Evolutionary conservation across 2,888 invertebrate species (phyloP), one percentile per base, ranked within the genome.

Genomic region (Stenoptilia bipunctidactyla): DNA sequence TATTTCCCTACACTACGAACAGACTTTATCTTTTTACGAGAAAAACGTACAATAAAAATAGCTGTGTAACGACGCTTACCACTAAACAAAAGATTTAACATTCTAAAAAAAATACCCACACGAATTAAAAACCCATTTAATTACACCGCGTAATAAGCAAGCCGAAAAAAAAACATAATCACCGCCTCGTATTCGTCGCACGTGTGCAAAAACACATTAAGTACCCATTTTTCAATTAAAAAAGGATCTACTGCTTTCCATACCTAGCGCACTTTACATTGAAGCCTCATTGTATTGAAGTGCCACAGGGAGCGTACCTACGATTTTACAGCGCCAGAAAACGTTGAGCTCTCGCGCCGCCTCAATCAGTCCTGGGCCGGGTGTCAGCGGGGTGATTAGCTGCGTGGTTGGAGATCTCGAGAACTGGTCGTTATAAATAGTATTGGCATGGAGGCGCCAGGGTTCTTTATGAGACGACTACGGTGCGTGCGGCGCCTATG

Each of bases 401-500:
- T 40, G 40, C 36, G 38, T 15, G 15, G 20, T 15, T 37, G 44
- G 43, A 36, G 61, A 45, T 51, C 58, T 38, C 39, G 39, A 42
- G 41, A 42, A 47, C 44, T 58, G 63, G 62, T 53, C 45, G 43
- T 41, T 40, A 50, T 53, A 56, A 55, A 53, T 36, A 42, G 40
- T 40, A 44, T 39, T 30, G 43, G 52, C 48, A 42, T 47, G 38
- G 40, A 55, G 66, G 66, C 66, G 66, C 68, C 68, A 55, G 15
- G 45, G 52, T 61, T 67, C 62, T 68, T 68, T 67, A 67, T 30
- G 30, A 30, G 30, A 9, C 62, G 47, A 51, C 47, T 48, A 55
- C 56, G 62, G 59, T 57, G 66, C 68, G 68, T 68, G 65, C 44
- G 68, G 66, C 66, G 67, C 63, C 66, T 48, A 43, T 35, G 46